A percentile compares a stretch with the other conserved stretches of the same genome.
Conservation (phyloP, 2,113 vertebrate species). For the Dasyurus viverrinus region DNA sequence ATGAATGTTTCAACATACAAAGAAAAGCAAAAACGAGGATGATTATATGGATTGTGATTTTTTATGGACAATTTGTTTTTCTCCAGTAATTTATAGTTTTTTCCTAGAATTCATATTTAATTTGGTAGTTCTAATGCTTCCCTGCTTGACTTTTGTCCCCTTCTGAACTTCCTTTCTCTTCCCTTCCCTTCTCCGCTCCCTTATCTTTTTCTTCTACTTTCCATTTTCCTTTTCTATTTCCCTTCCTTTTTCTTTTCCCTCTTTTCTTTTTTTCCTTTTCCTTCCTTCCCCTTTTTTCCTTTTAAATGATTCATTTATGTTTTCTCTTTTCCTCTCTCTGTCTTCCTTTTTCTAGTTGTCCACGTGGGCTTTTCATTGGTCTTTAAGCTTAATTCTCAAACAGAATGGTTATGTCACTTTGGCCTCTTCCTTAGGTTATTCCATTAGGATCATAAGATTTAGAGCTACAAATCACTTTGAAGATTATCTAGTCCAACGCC, state of each 20-base stretch:
- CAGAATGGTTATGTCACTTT: neutral
- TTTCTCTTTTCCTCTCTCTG: too few species aligned
- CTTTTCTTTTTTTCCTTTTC: neutral
- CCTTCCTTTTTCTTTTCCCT: too few species aligned
- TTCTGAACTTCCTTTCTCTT: neutral
- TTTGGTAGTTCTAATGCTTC: neutral
- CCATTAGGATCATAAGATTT: neutral
- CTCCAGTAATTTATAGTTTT: neutral
- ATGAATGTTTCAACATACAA: neutral
- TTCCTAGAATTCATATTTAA: neutral
- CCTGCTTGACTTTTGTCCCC: neutral
- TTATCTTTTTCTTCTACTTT: too few species aligned
- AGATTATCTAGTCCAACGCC: neutral
- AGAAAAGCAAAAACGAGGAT: neutral
- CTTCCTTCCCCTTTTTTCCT: neutral
- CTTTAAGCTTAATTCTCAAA: slow-evolving; percentile 9
- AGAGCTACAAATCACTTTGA: neutral
- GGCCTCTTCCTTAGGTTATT: neutral
- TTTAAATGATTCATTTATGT: neutral
- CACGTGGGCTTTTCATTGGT: slow-evolving; percentile 10
- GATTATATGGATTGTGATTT: neutral
- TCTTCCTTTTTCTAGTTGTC: slow-evolving; percentile 45
- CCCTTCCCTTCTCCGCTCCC: too few species aligned
- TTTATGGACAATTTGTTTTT: neutral
- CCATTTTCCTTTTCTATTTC: neutral